Base-by-base conservation (phyloP, 2,888 invertebrate species). In the Clepsis dumicolana region DNA sequence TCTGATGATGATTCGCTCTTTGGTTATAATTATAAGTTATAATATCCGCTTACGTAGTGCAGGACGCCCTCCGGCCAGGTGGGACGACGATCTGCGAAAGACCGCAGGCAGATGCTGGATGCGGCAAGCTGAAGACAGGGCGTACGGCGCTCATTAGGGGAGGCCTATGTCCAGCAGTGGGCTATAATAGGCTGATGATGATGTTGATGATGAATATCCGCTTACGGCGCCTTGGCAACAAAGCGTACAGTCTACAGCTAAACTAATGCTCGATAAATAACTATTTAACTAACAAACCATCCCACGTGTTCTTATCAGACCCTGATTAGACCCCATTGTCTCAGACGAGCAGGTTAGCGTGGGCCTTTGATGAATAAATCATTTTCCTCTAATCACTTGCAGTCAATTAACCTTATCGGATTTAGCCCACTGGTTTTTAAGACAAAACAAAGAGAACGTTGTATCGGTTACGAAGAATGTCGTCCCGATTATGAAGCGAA, bases 311-410 rank as follows among this genome's bases (percentile, higher is more conserved):
- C 16, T n/a, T 24, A 57, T 63, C 86, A 83, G 87, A 84, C 82
- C 80, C 73, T 76, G 80, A 84, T 85, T n/a, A 88, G 79, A 74
- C 70, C 66, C 84, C 81, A 88, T 88, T 88, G 88, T 88, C 80
- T 85, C 72, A 70, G 21, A 41, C 48, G 73, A 70, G 70, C 73
- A 77, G 82, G 80, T 80, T 81, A 80, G 77, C 75, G 54, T 67
- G 67, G 67, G 67, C 25, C n/a, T 62, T 75, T 76, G 75, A 72
- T 80, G 83, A 81, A 85, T 83, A 81, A 82, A 81, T 82, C 82
- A 86, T 84, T 79, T 71, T 74, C 64, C 70, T 76, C 70, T 76
- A 60, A 65, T 57, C 64, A 57, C 73, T 78, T 75, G 73, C 78
- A 75, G 80, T 70, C 75, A 63, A 69, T 68, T 56, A 38, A 44